phyloP scores from a whole-genome alignment of 2,888 invertebrate genomes.

The Lagria hirta region DNA sequence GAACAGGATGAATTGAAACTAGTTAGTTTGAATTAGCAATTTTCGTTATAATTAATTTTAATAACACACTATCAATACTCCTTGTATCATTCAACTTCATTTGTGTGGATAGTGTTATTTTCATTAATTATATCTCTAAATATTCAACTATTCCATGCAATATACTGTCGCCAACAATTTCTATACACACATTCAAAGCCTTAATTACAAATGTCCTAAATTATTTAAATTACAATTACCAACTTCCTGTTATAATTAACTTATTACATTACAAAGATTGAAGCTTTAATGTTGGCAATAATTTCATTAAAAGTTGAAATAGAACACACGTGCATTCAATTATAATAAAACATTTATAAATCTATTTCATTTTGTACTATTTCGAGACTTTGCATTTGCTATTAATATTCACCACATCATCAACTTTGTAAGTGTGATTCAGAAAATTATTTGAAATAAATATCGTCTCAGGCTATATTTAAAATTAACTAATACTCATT shows the following conservation, averaged over 20 bases:
- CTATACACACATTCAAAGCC: constrained; percentile 45
- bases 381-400: constrained; percentile 42
- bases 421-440: constrained; percentile 34
- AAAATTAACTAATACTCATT: constrained; percentile 23
- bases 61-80: constrained; percentile 26
- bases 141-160: constrained; percentile 33
- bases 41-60: constrained; percentile 29
- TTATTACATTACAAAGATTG: constrained; percentile 52
- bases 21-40: constrained; percentile 20
- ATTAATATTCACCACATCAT: constrained; percentile 38
- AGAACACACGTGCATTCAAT: constrained; percentile 52
- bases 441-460: constrained; percentile 22
- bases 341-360: constrained; percentile 52
- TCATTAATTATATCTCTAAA: constrained; percentile 45
- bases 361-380: constrained; percentile 48
- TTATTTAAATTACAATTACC: constrained; percentile 55
- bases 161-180: constrained; percentile 34
- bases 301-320: constrained; percentile 53
- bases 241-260: constrained; percentile 53
- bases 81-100: constrained; percentile 20
- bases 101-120: constrained; percentile 37
- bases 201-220: constrained; percentile 52
- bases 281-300: constrained; percentile 52
- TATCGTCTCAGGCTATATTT: constrained; percentile 4
- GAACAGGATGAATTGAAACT: too few relatives aligned